These are phyloP conservation scores for Hapalemur alaotrensis DNA, from an alignment of 2,797 vertebrate species.

Conservation along the genomic window DNA sequence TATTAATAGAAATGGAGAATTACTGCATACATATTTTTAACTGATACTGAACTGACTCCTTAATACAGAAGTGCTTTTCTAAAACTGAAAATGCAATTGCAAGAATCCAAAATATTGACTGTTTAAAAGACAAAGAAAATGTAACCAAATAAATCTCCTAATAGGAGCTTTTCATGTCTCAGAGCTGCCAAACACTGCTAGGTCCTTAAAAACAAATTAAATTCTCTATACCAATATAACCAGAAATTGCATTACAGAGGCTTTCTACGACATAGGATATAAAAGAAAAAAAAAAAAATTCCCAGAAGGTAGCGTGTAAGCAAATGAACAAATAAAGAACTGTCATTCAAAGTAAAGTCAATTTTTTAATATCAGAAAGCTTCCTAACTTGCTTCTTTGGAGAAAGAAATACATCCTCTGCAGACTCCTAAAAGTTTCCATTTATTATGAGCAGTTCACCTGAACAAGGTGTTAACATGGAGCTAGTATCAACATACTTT, in stretches of 20 bases:
- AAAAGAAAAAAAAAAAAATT: constrained; percentile 16
- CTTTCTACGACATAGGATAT: neutral
- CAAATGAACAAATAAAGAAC: constrained; percentile 32
- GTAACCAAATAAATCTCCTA: constrained; percentile 3
- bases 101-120: neutral
- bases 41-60: neutral
- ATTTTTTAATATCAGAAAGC: neutral
- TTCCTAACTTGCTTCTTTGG: constrained; percentile 23
- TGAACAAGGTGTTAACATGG: neutral
- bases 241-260: neutral
- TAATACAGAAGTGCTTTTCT: constrained; percentile 10
- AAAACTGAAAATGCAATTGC: constrained; percentile 17
- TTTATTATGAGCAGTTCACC: neutral
- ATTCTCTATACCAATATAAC: neutral
- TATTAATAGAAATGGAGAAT: neutral
- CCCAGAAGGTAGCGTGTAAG: neutral
- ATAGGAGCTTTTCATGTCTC: neutral
- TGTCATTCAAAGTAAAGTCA: neutral
- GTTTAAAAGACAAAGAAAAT: neutral
- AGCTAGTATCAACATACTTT: neutral
- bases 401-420: neutral
- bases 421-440: neutral
- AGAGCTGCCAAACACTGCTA: neutral
- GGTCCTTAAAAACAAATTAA: neutral
- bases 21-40: constrained; percentile 14